Evolutionary conservation across 1,140 invertebrate species (phyloP), one percentile per base, ranked within the genome.

Genomic region (Bombus balteatus): DNA sequence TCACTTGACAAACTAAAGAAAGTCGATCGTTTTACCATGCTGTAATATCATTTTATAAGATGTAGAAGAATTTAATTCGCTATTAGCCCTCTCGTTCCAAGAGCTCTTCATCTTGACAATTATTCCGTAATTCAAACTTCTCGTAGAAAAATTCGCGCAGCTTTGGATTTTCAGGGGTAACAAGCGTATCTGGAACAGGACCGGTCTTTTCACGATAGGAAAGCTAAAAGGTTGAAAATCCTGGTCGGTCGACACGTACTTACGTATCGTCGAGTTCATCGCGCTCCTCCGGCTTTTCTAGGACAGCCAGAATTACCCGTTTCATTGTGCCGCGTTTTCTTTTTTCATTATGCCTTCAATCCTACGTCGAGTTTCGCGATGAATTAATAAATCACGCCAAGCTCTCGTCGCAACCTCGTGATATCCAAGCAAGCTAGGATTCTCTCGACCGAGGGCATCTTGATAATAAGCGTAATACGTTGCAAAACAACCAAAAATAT

Each of bases 381-480:
- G 81, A 83, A 83, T 83, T 83, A 83, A 83, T 83, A 83, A 78
- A 83, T 83, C 81, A 82, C 62, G 2, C 72, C 34, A 72, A n/a
- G 37, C 32, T 22, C 70, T 70, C 43, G 28, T 28, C 1, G 37
- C 22, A 41, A 2, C 2, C 32, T 9, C 59, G 13, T 32, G 12
- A 9, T 62, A 39, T 34, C 59, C 37, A 2, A 12, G 9, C 37
- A 2, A n/a, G n/a, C 28, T 10, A 25, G 39, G 22, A 41, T 25
- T 10, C 47, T 39, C 37, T 10, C 68, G 8, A 8, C 22, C 34
- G 22, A 28, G 34, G 2, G 0, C 32, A 68, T 68, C 65, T 68
- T 68, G 15, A 37, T 68, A 53, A 53, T 53, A 53, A 53, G 15
- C 65, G 15, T 34, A 65, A 32, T n/a, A 65, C 12, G n/a, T 6